phyloP scores from a whole-genome alignment of 2,113 vertebrate species.

The Raja brachyura region DNA sequence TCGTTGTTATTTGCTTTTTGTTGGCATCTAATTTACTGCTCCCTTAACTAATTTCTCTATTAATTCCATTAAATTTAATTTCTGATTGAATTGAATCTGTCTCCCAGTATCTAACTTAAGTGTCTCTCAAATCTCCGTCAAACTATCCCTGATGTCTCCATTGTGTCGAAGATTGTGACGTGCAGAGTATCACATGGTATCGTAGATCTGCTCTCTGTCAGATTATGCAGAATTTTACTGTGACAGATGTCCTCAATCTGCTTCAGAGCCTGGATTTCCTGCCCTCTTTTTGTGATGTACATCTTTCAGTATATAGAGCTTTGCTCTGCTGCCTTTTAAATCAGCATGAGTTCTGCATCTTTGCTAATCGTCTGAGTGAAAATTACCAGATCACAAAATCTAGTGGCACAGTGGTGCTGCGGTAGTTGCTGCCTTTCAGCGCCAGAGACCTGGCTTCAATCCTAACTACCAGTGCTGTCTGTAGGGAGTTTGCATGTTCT shows the following conservation, averaged over 20 bases:
- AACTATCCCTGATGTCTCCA: neutral
- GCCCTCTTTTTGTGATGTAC: neutral
- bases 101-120: neutral
- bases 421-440: no score
- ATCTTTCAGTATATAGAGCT: neutral
- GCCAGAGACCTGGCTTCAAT: no score
- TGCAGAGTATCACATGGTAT: neutral
- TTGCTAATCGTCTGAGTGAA: neutral
- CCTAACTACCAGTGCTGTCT: no score
- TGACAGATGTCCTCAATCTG: neutral
- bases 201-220: neutral
- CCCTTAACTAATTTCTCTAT: neutral
- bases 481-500: no score
- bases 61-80: neutral
- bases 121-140: neutral
- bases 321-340: neutral
- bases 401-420: no score
- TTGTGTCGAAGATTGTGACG: neutral
- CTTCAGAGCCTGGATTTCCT: neutral
- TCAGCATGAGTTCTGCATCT: neutral
- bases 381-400: neutral
- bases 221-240: neutral
- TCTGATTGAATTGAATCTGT: neutral
- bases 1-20: neutral
- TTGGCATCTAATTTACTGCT: neutral